Base-by-base conservation (phyloP, 2,888 invertebrate species). In the Megamerina dolium region DNA sequence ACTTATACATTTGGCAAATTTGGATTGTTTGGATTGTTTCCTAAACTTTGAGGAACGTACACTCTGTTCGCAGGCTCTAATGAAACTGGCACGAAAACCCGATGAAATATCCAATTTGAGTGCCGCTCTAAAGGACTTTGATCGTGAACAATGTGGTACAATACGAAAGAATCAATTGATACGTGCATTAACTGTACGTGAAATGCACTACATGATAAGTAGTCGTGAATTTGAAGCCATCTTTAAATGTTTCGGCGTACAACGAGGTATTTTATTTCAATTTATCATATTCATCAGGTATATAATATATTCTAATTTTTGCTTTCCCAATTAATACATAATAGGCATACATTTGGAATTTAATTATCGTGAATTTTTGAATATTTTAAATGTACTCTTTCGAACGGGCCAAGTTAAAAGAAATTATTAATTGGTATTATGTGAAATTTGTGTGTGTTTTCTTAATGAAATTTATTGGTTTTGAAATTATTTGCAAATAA, bases 31-130 rank as follows among this genome's bases (percentile, higher is more conserved):
- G 13, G 55, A 63, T 6, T 70, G 69, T 53, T 85, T 83, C 75
- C 77, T 87, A 51, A 83, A 83, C 70, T 86, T 81, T 64, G 83
- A 85, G 49, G 85, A 87, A 69, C 74, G 87, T 20, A 74, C 74
- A 45, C 63, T 74, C 23, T 75, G 82, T 29, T 77, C 83, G 2
- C 71, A 75, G 43, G 85, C 83, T 1, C 74, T 87, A 57, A 77
- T 80, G 66, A 85, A 84, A 61, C 73, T 87, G 16, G 75, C 81
- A 26, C 77, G 77, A 52, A 75, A 76, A 34, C 79, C 81, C 1
- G 81, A 84, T 55, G 76, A 80, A 49, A 73, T 82, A 27, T 80
- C 82, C 45, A 86, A 87, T 57, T 74, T 87, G 31, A 74, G 79
- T 38, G 80, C 83, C 35, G 74, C 85, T 21, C 83, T 87, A 59